Percentiles rank a stretch among this genome's conserved stretches.
Evolutionary conservation across 2,797 vertebrate species (phyloP).

Genomic region (Macropus fuliginosus): DNA sequence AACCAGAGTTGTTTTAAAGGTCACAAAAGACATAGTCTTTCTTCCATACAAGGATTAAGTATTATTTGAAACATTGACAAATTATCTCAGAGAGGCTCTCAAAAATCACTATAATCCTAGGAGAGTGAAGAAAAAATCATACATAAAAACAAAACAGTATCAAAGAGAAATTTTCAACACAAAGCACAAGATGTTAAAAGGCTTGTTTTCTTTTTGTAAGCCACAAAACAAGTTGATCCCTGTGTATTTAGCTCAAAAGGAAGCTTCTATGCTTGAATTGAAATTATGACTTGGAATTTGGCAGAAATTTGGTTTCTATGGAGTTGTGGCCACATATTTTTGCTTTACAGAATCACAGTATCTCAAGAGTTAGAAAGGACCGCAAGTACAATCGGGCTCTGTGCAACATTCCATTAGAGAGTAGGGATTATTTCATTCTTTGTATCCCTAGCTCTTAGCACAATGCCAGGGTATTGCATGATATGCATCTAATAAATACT

Average conservation of each 20-base stretch:
- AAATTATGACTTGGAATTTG: conserved; percentile 7
- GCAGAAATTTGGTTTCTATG: conserved; percentile 1
- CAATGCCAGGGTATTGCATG: not conserved
- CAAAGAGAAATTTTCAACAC: not conserved
- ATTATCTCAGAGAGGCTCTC: conserved; percentile 29
- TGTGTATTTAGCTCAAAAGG: not conserved
- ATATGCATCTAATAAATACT: not conserved
- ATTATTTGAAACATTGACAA: conserved; percentile 44
- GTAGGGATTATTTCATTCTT: not conserved
- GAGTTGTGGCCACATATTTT: not conserved
- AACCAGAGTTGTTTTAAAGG: conserved; percentile 7
- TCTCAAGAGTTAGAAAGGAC: not conserved
- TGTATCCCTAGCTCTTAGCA: not conserved
- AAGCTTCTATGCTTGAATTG: conserved; percentile 18
- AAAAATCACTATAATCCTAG: conserved; percentile 46
- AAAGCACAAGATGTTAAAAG: conserved; percentile 19
- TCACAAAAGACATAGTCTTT: not conserved
- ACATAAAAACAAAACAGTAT: not conserved
- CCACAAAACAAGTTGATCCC: not conserved
- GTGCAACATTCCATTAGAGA: not conserved
- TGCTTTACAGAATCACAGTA: not conserved
- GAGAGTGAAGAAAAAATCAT: conserved; percentile 7
- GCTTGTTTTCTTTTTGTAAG: conserved; percentile 17
- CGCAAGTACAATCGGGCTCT: not conserved
- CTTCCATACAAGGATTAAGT: conserved; percentile 19